Base-by-base conservation (phyloP, 2,888 invertebrate species). In the Luffia ferchaultella region DNA sequence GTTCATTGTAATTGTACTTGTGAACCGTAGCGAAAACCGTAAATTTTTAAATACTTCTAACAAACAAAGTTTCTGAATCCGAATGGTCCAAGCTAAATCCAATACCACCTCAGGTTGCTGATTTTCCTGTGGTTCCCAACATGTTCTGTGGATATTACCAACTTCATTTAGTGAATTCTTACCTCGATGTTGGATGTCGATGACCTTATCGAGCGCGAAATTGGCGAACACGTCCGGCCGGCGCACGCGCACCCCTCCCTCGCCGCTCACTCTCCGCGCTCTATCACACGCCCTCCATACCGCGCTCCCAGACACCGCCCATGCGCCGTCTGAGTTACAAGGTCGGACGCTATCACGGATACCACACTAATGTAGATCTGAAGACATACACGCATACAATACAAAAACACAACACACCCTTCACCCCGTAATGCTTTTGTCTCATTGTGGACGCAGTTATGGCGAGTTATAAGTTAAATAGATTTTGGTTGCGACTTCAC, bases 161-260 rank as follows among this genome's bases (percentile, higher is more conserved):
- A 3, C 30, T 30, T 7, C 3, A 30, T 30, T 30, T 30, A 3
- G 30, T 12, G 30, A 30, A 30, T 30, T 30, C 12, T 7, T 30
- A 30, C 3, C 30, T 30, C 30, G 3, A 30, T 12, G 30, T 3
- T 30, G 30, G 30, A 41, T 42, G 49, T 49, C 49, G 49, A 18
- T 43, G 49, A 49, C 49, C 49, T 49, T 49, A 49, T 43, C 43
- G 43, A 49, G 49, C 49, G 49, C 49, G 43, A 43, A 49, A 49
- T 49, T 49, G 49, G 49, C 49, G 43, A 43, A 49, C 49, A 49
- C 49, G 49, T 42, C 43, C 30, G 30, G 3, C 30, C 30, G 30
- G 30, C 30, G 30, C 5, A 3, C 5, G 30, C 30, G 30, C 5
- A 3, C 5, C 30, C 5, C 30, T n/a, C n/a, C n/a, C n/a, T n/a